Evolutionary conservation across 2,888 invertebrate genomes (phyloP).

Genomic region (Halictus quadricinctus): DNA sequence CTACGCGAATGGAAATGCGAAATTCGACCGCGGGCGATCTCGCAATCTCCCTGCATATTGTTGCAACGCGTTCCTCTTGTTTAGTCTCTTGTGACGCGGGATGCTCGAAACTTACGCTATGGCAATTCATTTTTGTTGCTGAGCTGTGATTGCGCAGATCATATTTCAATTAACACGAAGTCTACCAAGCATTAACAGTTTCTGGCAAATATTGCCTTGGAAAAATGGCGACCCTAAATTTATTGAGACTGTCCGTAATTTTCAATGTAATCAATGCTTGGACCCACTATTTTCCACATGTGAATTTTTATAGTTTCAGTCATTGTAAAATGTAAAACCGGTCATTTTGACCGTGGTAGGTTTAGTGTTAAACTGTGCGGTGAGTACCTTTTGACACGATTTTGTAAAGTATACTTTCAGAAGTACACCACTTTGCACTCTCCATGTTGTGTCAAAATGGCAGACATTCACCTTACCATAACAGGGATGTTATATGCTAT

Average conservation of each 20-base stretch:
- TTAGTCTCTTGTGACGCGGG: background rate
- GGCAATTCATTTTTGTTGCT: background rate
- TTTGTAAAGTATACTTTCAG: too few species aligned
- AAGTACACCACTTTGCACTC: background rate
- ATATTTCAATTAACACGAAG: background rate
- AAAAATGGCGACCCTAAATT: too few species aligned
- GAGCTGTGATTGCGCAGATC: background rate
- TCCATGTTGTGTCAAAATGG: background rate
- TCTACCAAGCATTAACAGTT: too few species aligned
- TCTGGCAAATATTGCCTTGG: too few species aligned
- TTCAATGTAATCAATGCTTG: too few species aligned
- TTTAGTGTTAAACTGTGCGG: background rate
- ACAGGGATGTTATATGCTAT: too few species aligned
- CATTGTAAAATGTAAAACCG: too few species aligned
- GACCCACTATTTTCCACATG: too few species aligned
- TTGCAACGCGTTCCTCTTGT: background rate
- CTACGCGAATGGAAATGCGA: slow-evolving; percentile 9
- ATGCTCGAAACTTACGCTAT: background rate
- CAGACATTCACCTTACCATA: background rate
- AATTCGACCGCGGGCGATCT: background rate
- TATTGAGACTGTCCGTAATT: too few species aligned
- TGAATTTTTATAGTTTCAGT: too few species aligned
- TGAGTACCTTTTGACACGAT: background rate
- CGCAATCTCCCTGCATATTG: background rate
- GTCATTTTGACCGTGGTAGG: too few species aligned